Base-by-base conservation (phyloP, 2,113 vertebrate species). In the Steatornis caripensis region DNA sequence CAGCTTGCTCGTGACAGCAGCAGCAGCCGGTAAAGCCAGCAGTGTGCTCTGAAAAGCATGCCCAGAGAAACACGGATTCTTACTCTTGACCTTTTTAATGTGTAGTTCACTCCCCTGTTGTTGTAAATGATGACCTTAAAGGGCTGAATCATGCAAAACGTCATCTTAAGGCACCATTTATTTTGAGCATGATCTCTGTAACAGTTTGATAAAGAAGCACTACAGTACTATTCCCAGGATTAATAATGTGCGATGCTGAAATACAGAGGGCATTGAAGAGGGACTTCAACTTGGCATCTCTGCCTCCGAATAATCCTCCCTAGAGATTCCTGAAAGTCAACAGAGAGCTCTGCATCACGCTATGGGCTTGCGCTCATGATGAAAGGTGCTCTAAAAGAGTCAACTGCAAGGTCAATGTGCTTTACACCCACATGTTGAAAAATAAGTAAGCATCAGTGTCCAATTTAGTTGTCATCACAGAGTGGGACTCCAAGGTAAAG, bases 401-500 rank as follows among this genome's bases (percentile, higher is more conserved):
- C 87, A 95, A 85, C 75, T 86, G 66, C 54, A 41, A 57, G 55
- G 90, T 83, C 96, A 89, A 43, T 21, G 49, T 91, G 57, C 64
- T 84, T 88, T 89, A 66, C 62, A 69, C 88, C 68, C 92, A 30
- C 22, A 20, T 72, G n/a, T 89, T 92, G 78, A 96, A 93, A 96
- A 93, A 77, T 34, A 61, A 92, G 87, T 61, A 89, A 95, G 46
- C 60, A 87, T 92, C 95, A 89, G 70, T 74, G 80, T 97, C 98
- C 98, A 95, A 96, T 97, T 97, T 96, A 97, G 88, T 97, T 97
- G 96, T 98, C 97, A 97, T 95, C 97, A 32, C 93, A 32, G 82
- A 82, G 60, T 49, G 69, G 91, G 92, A 94, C 87, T 84, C 94
- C 18, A 78, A 93, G 77, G 61, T 41, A 58, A 84, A 91, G 90